A percentile compares a stretch with the other conserved stretches of the same genome.
These are phyloP conservation scores for Drosophila santomea DNA, from an alignment of 1,140 invertebrate species.

Conservation along the genomic window DNA sequence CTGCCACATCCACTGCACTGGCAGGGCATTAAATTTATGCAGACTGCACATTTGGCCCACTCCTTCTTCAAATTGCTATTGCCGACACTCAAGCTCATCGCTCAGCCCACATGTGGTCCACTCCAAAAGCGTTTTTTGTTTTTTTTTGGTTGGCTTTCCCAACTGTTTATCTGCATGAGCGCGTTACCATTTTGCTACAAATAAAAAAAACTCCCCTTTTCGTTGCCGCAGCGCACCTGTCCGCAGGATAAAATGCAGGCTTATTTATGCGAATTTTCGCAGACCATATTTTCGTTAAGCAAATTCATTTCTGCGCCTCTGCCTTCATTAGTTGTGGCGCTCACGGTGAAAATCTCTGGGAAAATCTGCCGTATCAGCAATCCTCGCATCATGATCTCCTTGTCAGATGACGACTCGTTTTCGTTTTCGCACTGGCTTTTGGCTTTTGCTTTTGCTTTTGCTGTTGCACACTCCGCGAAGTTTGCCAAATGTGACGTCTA, in stretches of 20 bases:
- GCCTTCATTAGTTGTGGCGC: constrained; percentile 66
- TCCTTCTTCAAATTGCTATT: constrained; percentile 20
- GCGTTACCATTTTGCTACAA: constrained; percentile 36
- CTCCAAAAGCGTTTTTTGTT: constrained; percentile 30
- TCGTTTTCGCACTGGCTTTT: constrained; percentile 20
- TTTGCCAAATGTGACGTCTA: constrained; percentile 58
- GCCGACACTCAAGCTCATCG: constrained; percentile 35
- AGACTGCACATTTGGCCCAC: constrained; percentile 24
- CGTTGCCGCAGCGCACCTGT: constrained; percentile 52
- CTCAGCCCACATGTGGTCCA: constrained; percentile 70
- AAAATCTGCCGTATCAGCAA: constrained; percentile 44
- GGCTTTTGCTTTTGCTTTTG: constrained; percentile 26
- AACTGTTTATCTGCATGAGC: constrained; percentile 80
- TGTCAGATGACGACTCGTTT: constrained; percentile 51
- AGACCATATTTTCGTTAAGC: constrained; percentile 52
- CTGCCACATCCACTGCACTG: constrained; percentile 26
- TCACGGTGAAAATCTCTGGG: constrained; percentile 64
- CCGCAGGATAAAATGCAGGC: constrained; percentile 18
- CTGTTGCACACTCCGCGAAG: constrained; percentile 17
- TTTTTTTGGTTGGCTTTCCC: constrained; percentile 46
- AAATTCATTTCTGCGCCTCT: constrained; percentile 66
- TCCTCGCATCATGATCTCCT: constrained; percentile 42
- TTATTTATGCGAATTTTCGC: constrained; percentile 39
- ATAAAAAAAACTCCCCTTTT: constrained; percentile 23
- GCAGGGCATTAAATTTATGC: constrained; percentile 45